These are phyloP conservation scores for Drosophila pseudoobscura DNA, from an alignment of 1,140 invertebrate species.

Conservation along the genomic window DNA sequence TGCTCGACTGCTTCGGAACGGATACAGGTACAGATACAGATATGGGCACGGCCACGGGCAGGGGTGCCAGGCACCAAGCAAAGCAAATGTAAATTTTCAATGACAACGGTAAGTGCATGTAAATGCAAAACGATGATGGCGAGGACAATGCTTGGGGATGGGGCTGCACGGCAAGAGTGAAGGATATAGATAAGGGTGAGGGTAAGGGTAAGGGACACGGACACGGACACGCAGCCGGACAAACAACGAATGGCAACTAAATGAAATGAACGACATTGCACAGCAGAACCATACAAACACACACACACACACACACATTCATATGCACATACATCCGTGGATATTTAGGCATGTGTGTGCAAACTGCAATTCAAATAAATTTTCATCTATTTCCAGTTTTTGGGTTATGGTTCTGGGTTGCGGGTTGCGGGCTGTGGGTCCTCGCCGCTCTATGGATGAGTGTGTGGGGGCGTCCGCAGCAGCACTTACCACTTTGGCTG, in stretches of 20 bases:
- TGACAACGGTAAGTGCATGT: slow-evolving; percentile 80
- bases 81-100: slow-evolving; percentile 76
- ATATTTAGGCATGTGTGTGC: too few species aligned
- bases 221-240: neutral
- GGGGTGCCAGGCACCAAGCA: slow-evolving; percentile 11
- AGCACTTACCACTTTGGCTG: slow-evolving; percentile 65
- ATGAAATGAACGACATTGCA: slow-evolving; percentile 36
- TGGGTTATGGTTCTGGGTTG: slow-evolving; percentile 42
- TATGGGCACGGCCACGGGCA: neutral
- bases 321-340: slow-evolving; percentile 1
- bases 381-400: slow-evolving; percentile 75
- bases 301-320: slow-evolving; percentile 1
- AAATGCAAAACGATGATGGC: slow-evolving; percentile 65
- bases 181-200: neutral
- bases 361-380: slow-evolving; percentile 68
- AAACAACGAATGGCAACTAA: slow-evolving; percentile 18
- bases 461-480: slow-evolving; percentile 21
- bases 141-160: slow-evolving; percentile 34
- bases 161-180: neutral
- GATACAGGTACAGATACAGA: neutral
- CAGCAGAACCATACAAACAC: slow-evolving; percentile 18
- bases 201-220: too few species aligned
- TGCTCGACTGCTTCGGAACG: neutral
- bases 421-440: slow-evolving; percentile 6
- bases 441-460: too few species aligned